Conservation (phyloP, 2,113 vertebrate species). For the Lamprotornis superbus region DNA sequence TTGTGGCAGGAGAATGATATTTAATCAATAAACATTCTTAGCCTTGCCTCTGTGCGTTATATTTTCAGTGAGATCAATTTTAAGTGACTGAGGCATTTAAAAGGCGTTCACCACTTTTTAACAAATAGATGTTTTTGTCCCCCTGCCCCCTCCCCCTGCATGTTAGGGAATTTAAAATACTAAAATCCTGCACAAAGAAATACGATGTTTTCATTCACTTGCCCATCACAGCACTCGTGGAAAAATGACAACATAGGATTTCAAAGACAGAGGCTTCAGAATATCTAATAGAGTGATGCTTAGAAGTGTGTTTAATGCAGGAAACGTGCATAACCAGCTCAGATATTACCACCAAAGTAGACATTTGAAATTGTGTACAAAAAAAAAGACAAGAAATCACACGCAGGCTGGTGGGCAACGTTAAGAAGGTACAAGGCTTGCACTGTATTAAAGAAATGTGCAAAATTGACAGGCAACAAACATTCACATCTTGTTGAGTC, state of each 20-base stretch:
- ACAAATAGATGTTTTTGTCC: neutral
- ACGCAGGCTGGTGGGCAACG: slow-evolving; percentile 37
- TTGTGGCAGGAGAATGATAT: neutral
- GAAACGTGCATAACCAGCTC: neutral
- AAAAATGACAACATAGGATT: accelerated
- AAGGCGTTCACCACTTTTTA: neutral
- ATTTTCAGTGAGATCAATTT: neutral
- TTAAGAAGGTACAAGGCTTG: slow-evolving; percentile 6
- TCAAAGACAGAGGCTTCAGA: neutral
- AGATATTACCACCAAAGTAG: slow-evolving; percentile 8
- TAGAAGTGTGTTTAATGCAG: slow-evolving; percentile 56
- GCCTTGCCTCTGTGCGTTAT: accelerated
- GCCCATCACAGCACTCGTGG: neutral
- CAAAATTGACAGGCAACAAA: slow-evolving; percentile 23
- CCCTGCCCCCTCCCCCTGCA: neutral
- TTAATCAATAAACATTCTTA: neutral
- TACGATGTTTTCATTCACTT: neutral
- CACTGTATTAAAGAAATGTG: neutral
- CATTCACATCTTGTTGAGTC: neutral
- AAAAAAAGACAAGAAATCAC: neutral
- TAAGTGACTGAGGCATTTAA: neutral
- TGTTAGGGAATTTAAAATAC: neutral
- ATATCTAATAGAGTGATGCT: neutral
- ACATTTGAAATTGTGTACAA: slow-evolving; percentile 39
- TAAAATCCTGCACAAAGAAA: neutral